phyloP scores from a whole-genome alignment of 2,113 vertebrate genomes.

The Chionis minor region DNA sequence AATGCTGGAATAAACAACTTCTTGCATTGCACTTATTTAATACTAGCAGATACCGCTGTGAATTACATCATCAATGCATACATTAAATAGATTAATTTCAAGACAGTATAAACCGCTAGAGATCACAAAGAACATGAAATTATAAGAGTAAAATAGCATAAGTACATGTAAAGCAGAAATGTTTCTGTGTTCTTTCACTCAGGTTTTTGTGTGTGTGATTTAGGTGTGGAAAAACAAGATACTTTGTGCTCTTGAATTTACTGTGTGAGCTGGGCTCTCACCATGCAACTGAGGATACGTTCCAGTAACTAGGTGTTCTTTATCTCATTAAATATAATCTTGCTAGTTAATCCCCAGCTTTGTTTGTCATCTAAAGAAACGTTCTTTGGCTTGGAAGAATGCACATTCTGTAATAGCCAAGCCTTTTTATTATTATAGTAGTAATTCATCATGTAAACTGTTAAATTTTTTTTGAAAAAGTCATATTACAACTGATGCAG shows the following conservation, averaged over 20 bases:
- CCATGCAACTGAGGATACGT: not conserved
- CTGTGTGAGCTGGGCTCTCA: not conserved
- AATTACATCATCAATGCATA: rapidly evolving
- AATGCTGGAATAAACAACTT: not conserved
- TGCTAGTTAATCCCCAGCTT: not conserved
- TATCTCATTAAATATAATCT: not conserved
- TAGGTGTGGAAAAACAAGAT: not conserved
- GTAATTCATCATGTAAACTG: not conserved
- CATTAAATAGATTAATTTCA: not conserved
- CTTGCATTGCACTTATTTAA: not conserved
- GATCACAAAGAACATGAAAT: not conserved
- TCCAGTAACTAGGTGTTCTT: not conserved
- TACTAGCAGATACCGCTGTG: not conserved
- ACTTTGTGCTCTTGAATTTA: not conserved
- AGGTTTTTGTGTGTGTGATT: not conserved
- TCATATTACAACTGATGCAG: not conserved
- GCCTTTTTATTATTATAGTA: not conserved
- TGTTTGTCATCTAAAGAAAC: not conserved
- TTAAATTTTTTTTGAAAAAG: not conserved
- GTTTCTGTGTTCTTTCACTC: not conserved
- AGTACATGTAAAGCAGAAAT: not conserved
- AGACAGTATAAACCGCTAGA: not conserved
- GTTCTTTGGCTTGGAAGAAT: not conserved
- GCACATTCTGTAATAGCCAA: not conserved
- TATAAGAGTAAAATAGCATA: not conserved